Base-by-base conservation (phyloP, 2,888 invertebrate species). In the Aquatica leii region DNA sequence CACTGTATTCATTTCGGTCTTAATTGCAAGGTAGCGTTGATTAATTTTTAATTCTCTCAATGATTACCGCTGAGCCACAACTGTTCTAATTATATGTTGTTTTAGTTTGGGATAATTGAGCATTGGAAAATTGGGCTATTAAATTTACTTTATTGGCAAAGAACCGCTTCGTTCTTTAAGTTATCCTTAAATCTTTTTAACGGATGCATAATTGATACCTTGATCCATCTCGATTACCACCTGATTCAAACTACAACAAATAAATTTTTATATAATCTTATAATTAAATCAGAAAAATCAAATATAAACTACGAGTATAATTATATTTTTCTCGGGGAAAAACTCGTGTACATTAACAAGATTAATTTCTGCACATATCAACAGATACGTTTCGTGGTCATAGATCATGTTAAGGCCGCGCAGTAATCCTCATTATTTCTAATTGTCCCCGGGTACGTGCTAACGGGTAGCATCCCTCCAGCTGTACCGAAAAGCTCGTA, bases 341-440 rank as follows among this genome's bases (percentile, higher is more conserved):
- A 59, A 50, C 37, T 57, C 18, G 8, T 15, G 17, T 53, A 18
- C 35, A 48, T 43, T 50, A 21, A 35, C 18, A 64, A 64, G 64
- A 64, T 64, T 64, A 64, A 64, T 66, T 71, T 73, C 71, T 66
- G 68, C 68, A 71, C 68, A 66, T 69, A 73, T 72, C 65, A 63
- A 63, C 56, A 60, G 62, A 69, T 68, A 67, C 68, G 66, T 71
- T 68, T 66, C 67, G 49, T 17, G 58, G 71, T 69, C 68, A 70
- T 78, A 77, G 73, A 78, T 78, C 78, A 78, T 78, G 75, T 71
- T 77, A 77, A 77, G 73, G 74, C 76, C 69, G 31, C 66, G 67
- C 69, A 74, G 77, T 77, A 77, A 79, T 79, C 78, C 78, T 79
- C 79, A 80, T 80, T 79, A 80, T 76, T 80, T 78, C 79, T 80